A percentile compares a stretch with the other conserved stretches of the same genome.
Conservation (phyloP, 2,797 vertebrate species). For the Lacerta bilineata region DNA sequence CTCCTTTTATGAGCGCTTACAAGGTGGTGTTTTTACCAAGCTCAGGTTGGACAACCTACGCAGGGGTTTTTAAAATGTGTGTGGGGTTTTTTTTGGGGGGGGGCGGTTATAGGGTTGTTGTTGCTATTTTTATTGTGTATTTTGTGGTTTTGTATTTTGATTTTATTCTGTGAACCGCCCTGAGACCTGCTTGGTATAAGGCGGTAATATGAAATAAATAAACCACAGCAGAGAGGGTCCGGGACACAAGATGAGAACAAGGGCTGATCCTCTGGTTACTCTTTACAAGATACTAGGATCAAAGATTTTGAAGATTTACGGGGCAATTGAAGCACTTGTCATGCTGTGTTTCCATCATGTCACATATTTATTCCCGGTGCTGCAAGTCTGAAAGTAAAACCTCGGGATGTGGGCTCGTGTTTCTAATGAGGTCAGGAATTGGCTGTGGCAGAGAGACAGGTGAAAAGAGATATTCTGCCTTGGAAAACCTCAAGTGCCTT, state of each 20-base stretch:
- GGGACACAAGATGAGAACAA: neutral
- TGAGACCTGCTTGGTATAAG: too few relatives aligned
- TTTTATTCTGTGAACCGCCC: too few relatives aligned
- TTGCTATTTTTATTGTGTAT: too few relatives aligned
- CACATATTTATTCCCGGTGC: conserved; percentile 55
- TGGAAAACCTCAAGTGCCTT: conserved; percentile 51
- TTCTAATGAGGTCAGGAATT: conserved; percentile 64
- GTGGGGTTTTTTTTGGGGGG: too few relatives aligned
- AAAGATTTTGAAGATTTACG: conserved; percentile 43
- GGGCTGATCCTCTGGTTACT: conserved; percentile 27
- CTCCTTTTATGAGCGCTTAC: neutral
- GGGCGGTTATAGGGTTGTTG: too few relatives aligned
- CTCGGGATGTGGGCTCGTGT: conserved; percentile 59
- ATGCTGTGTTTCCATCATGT: conserved; percentile 23
- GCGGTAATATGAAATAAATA: too few relatives aligned
- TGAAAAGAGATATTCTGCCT: conserved; percentile 64
- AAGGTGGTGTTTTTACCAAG: conserved; percentile 35
- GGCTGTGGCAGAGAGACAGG: conserved; percentile 56
- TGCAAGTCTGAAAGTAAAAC: conserved; percentile 55
- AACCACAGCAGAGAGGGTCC: neutral
- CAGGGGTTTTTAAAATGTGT: too few relatives aligned
- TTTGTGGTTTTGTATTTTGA: too few relatives aligned
- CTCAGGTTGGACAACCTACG: neutral
- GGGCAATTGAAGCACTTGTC: conserved; percentile 45
- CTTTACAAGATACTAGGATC: conserved; percentile 6